phyloP scores from a whole-genome alignment of 2,888 invertebrate genomes.

The Cacoxenus indagator region DNA sequence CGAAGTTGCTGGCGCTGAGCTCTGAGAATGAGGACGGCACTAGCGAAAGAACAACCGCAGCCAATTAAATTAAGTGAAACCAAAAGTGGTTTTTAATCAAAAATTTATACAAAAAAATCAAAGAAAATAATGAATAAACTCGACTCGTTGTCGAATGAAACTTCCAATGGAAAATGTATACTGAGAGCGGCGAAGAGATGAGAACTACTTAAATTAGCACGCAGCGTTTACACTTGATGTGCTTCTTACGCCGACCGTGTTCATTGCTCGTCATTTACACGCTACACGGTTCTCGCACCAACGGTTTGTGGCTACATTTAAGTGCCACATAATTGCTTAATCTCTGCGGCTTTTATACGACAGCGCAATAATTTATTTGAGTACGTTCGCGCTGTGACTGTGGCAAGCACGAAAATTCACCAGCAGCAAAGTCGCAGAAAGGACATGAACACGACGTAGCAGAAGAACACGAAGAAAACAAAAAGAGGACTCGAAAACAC shows the following conservation, averaged over 20 bases:
- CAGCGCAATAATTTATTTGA: conserved; percentile 63
- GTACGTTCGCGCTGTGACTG: conserved; percentile 27
- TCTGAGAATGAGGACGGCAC: background rate
- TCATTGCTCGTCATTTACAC: background rate
- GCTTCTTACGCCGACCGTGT: background rate
- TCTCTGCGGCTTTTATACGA: conserved; percentile 65
- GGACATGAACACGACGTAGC: background rate
- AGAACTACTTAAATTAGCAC: background rate
- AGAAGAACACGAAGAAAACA: conserved; percentile 23
- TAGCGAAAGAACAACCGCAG: conserved; percentile 17
- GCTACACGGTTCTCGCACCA: too few relatives aligned
- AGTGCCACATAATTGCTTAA: conserved; percentile 65
- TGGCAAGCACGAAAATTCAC: conserved; percentile 5
- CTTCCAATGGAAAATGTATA: too few relatives aligned
- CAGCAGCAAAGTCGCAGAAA: background rate
- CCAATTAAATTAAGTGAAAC: conserved; percentile 19
- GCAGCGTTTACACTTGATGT: background rate
- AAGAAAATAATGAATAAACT: too few relatives aligned
- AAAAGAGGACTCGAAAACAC: conserved; percentile 30
- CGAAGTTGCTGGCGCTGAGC: background rate
- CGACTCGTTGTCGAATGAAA: too few relatives aligned
- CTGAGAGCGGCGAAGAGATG: too few relatives aligned
- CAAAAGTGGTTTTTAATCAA: conserved; percentile 40
- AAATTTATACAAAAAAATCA: conserved; percentile 44
- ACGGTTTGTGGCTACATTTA: conserved; percentile 50